phyloP scores from a whole-genome alignment of 23 tunicate species.

The Styela plicata region DNA sequence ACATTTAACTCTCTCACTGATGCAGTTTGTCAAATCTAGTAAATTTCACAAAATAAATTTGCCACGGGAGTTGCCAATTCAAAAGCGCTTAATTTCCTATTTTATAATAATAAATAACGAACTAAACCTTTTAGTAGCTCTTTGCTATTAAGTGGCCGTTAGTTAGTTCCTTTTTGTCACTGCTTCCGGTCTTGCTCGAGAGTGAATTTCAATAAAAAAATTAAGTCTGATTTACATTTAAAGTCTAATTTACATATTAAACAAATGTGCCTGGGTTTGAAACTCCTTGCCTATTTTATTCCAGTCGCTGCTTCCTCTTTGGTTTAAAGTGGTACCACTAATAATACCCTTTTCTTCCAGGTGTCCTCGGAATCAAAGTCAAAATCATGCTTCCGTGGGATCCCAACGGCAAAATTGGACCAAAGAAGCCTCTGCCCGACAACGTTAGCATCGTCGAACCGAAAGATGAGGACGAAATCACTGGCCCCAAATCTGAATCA shows the following conservation, averaged over 20 bases:
- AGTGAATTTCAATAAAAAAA: too few species aligned
- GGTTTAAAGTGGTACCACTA: neutral
- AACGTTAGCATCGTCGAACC: slow-evolving; percentile 94
- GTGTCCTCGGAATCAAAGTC: slow-evolving; percentile 88
- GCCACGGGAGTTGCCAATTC: too few species aligned
- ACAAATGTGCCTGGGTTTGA: too few species aligned
- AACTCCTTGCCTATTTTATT: neutral
- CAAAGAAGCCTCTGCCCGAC: slow-evolving; percentile 95
- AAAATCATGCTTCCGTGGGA: slow-evolving; percentile 97
- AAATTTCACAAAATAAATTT: too few species aligned
- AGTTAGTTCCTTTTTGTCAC: too few species aligned
- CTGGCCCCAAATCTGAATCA: slow-evolving; percentile 83
- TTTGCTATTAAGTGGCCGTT: too few species aligned
- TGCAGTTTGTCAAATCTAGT: slow-evolving; percentile 23
- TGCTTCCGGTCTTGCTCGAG: too few species aligned
- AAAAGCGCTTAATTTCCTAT: too few species aligned
- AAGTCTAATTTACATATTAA: neutral
- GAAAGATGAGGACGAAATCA: slow-evolving; percentile 84
- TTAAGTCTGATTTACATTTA: too few species aligned
- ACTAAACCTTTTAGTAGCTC: too few species aligned
- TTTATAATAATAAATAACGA: too few species aligned
- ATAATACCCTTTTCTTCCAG: slow-evolving; percentile 28
- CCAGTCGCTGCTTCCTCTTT: neutral
- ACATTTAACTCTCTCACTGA: slow-evolving; percentile 36
- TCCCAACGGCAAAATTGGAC: slow-evolving; percentile 94